A percentile compares a stretch with the other conserved stretches of the same genome.
Conservation (phyloP, 2,113 vertebrate genomes). For the Aptenodytes patagonicus region DNA sequence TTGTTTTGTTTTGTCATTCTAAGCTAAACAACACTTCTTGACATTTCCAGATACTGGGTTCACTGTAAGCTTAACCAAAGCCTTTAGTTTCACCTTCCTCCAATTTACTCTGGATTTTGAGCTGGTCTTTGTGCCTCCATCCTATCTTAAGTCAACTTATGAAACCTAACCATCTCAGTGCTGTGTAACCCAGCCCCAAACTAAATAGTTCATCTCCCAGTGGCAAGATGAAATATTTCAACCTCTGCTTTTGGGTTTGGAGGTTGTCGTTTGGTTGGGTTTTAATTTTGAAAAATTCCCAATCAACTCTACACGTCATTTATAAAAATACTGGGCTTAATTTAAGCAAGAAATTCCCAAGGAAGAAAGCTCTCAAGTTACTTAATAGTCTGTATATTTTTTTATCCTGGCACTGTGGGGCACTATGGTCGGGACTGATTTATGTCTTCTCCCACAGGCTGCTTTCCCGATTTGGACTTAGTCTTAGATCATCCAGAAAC, state of each 20-base stretch:
- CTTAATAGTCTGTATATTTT: neutral
- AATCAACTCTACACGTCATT: accelerated
- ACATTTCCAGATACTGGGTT: neutral
- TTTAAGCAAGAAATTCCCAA: neutral
- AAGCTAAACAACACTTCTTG: neutral
- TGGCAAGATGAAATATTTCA: neutral
- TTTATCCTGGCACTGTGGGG: neutral
- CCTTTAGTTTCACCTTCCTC: neutral
- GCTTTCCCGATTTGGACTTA: neutral
- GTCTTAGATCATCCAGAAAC: neutral
- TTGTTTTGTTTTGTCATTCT: neutral
- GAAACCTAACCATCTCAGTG: neutral
- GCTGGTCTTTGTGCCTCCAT: neutral
- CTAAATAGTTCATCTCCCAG: neutral
- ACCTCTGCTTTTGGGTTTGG: neutral
- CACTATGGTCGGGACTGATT: neutral
- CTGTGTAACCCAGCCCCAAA: neutral
- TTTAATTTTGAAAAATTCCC: neutral
- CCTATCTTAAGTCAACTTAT: neutral
- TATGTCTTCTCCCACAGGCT: neutral
- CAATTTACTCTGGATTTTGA: neutral
- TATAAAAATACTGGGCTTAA: neutral
- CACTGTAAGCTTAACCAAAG: neutral
- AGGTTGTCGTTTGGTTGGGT: neutral
- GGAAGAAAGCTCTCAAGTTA: neutral